Conservation (phyloP, 2,113 vertebrate genomes). For the Seriola aureovittata region DNA sequence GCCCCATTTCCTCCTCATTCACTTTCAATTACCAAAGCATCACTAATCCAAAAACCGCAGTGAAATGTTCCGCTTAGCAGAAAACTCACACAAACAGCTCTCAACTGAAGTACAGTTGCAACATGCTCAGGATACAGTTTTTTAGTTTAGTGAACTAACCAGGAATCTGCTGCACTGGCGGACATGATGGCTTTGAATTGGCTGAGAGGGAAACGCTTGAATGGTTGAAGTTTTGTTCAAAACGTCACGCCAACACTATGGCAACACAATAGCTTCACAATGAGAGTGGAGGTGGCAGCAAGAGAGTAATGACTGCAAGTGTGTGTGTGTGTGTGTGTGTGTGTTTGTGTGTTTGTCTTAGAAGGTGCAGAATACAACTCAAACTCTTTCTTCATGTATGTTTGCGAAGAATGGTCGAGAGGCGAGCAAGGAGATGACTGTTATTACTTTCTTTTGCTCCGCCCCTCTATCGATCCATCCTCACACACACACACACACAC, state of each 20-base stretch:
- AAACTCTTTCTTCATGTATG: constrained; percentile 39
- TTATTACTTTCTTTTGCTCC: constrained; percentile 64
- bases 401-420: constrained; percentile 41
- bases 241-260: constrained; percentile 44
- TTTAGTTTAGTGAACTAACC: constrained; percentile 14
- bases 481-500: constrained; percentile 20
- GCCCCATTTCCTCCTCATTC: constrained; percentile 28
- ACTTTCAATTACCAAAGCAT: constrained; percentile 52
- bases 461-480: constrained; percentile 66
- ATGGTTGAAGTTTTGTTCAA: constrained; percentile 33
- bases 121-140: background rate
- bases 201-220: constrained; percentile 13
- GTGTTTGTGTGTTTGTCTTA: constrained; percentile 17
- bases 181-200: background rate
- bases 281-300: constrained; percentile 22
- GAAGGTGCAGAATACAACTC: constrained; percentile 3
- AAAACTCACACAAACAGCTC: constrained; percentile 22
- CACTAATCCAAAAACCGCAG: constrained; percentile 21
- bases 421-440: constrained; percentile 33
- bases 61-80: background rate
- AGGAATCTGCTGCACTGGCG: background rate
- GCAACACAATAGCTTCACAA: constrained; percentile 52
- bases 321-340: constrained; percentile 27
- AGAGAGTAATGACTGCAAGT: constrained; percentile 16
- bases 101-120: background rate